phyloP scores from a whole-genome alignment of 2,113 vertebrate species.

The Barnardius zonarius region DNA sequence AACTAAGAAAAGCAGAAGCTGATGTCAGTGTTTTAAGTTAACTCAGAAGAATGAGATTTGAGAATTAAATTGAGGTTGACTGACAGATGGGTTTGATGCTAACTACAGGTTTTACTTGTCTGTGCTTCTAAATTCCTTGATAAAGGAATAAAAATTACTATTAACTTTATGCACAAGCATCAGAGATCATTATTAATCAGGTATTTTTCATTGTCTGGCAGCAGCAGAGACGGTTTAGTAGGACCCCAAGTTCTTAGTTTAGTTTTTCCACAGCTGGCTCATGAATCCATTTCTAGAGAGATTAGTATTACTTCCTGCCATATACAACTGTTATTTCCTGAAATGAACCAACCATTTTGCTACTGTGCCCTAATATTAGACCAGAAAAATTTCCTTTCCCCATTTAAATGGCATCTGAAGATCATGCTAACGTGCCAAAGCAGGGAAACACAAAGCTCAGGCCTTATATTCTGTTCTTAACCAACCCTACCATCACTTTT shows the following conservation, averaged over 20 bases:
- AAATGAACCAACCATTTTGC: neutral
- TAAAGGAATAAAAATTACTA: neutral
- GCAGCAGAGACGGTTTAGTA: neutral
- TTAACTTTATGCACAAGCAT: neutral
- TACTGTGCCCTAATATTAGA: constrained; percentile 17
- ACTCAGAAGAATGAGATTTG: neutral
- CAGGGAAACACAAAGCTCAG: neutral
- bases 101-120: neutral
- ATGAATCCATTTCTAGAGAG: neutral
- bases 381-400: neutral
- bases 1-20: neutral
- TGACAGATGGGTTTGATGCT: neutral
- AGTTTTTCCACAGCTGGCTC: neutral
- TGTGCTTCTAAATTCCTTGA: neutral
- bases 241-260: neutral
- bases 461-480: neutral
- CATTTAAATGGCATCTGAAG: neutral
- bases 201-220: neutral
- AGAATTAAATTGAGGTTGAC: neutral
- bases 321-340: neutral
- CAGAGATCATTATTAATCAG: neutral
- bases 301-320: neutral
- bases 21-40: neutral
- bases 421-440: neutral
- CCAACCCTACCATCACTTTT: neutral